phyloP scores from a whole-genome alignment of 2,888 invertebrate species.

The Mechanitis messenoides region DNA sequence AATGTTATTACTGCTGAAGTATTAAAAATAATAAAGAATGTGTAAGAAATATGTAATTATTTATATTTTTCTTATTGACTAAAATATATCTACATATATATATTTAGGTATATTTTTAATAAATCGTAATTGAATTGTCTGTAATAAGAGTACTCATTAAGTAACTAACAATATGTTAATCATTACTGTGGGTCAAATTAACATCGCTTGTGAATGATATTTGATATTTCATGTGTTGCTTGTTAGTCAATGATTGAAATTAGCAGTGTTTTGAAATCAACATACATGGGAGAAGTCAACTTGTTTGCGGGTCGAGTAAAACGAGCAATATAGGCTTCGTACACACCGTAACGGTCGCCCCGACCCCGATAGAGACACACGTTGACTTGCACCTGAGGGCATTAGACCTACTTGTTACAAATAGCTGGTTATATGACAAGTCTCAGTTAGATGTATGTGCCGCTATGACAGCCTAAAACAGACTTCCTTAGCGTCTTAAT shows the following conservation, averaged over 20 bases:
- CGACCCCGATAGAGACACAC: conserved; percentile 44
- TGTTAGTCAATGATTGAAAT: background rate
- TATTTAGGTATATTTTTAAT: too few relatives aligned
- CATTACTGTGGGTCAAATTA: background rate
- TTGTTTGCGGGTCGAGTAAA: conserved; percentile 17
- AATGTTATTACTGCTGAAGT: too few relatives aligned
- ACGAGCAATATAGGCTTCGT: conserved; percentile 16
- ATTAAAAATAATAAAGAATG: too few relatives aligned
- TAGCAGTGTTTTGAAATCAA: conserved; percentile 4
- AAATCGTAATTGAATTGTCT: too few relatives aligned
- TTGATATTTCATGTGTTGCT: background rate
- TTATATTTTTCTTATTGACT: too few relatives aligned
- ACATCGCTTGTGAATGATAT: background rate
- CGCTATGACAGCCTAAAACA: conserved; percentile 16
- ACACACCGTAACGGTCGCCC: conserved; percentile 45
- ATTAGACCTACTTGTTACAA: conserved; percentile 32
- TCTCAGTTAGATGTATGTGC: conserved; percentile 25
- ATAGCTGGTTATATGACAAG: conserved; percentile 11
- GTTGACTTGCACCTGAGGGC: conserved; percentile 31
- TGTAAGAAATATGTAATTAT: too few relatives aligned
- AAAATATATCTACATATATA: too few relatives aligned
- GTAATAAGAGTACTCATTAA: too few relatives aligned
- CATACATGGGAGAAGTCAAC: conserved; percentile 18
- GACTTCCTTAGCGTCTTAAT: conserved; percentile 14
- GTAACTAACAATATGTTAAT: background rate